Base-by-base conservation (phyloP, 2,113 vertebrate species). In the Pygoscelis adeliae region DNA sequence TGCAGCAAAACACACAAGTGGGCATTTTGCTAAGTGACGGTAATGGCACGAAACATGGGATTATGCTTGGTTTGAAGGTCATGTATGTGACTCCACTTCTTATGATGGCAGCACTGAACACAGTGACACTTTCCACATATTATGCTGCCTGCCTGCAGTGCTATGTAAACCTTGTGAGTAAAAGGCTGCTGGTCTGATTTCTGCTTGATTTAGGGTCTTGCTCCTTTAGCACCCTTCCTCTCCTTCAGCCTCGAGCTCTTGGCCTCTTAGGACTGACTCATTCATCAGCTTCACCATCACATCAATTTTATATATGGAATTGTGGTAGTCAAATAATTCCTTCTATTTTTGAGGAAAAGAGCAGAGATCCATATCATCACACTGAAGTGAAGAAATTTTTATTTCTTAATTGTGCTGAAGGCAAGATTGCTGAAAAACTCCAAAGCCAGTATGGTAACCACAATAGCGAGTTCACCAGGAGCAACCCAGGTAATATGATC, bases 391-490 rank as follows among this genome's bases (percentile, higher is more conserved):
- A 78, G 63, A 72, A 27, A 21, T 61, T 9, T 44, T 50, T 61
- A 23, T 94, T 59, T 89, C 13, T 36, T 63, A 38, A 20, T 20
- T 67, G 29, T 56, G n/a, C 30, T 3, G 5, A 67, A 46, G 27
- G 18, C n/a, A 47, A 69, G 29, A n/a, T 11, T 83, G 19, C n/a
- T 73, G 82, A 73, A 73, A 36, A 8, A 14, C 15, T 58, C 50
- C 63, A 50, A 65, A 44, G 15, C 26, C 5, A 4, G 9, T 26
- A 18, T 10, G 44, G 36, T 52, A 69, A 36, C 20, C 21, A 19
- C 32, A 65, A 29, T 0, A 40, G 4, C 0, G 2, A 72, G 9
- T 32, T 66, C 47, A 59, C 11, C 22, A 30, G 73, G 22, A 42
- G 27, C 42, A 92, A 21, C 18, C 5, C 56, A 23, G 34, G 10